These are phyloP conservation scores for Thymelicus acteon DNA, from an alignment of 2,888 invertebrate species.

Conservation along the genomic window DNA sequence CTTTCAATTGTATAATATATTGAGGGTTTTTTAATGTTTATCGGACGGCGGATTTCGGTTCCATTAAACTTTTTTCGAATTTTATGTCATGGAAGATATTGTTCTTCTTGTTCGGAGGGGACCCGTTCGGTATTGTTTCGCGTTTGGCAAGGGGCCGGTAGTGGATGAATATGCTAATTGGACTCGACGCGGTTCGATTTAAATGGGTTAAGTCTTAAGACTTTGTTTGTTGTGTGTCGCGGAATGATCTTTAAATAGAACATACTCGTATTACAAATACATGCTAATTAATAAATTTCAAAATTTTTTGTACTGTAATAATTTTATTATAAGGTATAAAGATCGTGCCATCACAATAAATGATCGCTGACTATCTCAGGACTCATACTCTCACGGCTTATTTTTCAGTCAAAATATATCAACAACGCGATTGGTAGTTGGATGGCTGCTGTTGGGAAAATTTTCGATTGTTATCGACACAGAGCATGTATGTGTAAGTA, in stretches of 20 bases:
- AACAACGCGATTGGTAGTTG: too few relatives aligned
- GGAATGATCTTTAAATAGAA: background rate
- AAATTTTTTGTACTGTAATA: too few relatives aligned
- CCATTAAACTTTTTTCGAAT: slow-evolving; percentile 79
- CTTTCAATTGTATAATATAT: slow-evolving; percentile 73
- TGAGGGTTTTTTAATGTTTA: slow-evolving; percentile 75
- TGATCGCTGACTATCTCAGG: too few relatives aligned
- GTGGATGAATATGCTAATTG: slow-evolving; percentile 49
- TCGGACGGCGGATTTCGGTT: slow-evolving; percentile 71
- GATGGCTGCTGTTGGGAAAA: too few relatives aligned
- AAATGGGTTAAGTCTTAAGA: slow-evolving; percentile 33
- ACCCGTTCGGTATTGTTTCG: slow-evolving; percentile 35
- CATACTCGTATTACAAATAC: background rate
- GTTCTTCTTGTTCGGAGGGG: slow-evolving; percentile 59
- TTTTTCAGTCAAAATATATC: too few relatives aligned
- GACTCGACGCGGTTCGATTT: slow-evolving; percentile 42
- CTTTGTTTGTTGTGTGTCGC: slow-evolving; percentile 21
- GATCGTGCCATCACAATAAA: too few relatives aligned
- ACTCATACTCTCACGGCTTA: too few relatives aligned
- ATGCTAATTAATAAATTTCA: too few relatives aligned
- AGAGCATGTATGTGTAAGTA: too few relatives aligned
- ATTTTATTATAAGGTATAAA: too few relatives aligned
- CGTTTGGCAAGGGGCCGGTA: slow-evolving; percentile 38
- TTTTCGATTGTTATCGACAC: too few relatives aligned
- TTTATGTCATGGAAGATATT: slow-evolving; percentile 81